Percentiles rank a stretch among this genome's conserved stretches.
Conservation (phyloP, 2,888 invertebrate species). For the Catocala sponsa region DNA sequence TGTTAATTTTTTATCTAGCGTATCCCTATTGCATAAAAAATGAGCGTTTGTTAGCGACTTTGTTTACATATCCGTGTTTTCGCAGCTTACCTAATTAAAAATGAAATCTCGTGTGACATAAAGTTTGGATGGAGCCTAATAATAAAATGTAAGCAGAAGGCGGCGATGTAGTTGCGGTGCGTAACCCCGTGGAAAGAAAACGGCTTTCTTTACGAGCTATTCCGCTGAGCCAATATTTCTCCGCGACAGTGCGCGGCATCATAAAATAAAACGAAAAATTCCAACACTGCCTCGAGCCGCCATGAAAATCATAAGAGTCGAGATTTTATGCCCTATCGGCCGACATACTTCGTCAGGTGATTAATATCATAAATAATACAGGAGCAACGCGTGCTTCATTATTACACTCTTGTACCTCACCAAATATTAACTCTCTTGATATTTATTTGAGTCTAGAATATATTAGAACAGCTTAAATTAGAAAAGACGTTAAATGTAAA, state of each 20-base stretch:
- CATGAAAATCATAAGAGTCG: conserved; percentile 86
- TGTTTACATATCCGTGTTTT: conserved; percentile 21
- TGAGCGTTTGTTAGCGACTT: background rate
- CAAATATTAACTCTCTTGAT: background rate
- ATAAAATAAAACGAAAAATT: conserved; percentile 89
- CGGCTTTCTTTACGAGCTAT: conserved; percentile 88
- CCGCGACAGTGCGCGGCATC: conserved; percentile 87
- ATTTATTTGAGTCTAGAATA: background rate
- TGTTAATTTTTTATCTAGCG: background rate
- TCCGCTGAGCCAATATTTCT: conserved; percentile 88
- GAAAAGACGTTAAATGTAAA: too few relatives aligned
- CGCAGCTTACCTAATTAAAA: conserved; percentile 46
- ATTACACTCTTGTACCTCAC: background rate
- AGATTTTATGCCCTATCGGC: conserved; percentile 82
- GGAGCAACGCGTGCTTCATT: conserved; percentile 9
- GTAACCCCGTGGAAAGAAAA: conserved; percentile 83
- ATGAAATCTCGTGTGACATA: conserved; percentile 57
- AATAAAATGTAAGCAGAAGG: conserved; percentile 74
- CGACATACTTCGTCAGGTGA: conserved; percentile 74
- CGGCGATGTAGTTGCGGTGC: conserved; percentile 79
- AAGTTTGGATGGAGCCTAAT: conserved; percentile 65
- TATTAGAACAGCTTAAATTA: too few relatives aligned
- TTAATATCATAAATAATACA: conserved; percentile 72
- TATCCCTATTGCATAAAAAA: too few relatives aligned
- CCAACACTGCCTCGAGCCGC: conserved; percentile 80